Evolutionary conservation across 2,113 vertebrate genomes (phyloP), one percentile per base, ranked within the genome.

Genomic region (Alligator sinensis): DNA sequence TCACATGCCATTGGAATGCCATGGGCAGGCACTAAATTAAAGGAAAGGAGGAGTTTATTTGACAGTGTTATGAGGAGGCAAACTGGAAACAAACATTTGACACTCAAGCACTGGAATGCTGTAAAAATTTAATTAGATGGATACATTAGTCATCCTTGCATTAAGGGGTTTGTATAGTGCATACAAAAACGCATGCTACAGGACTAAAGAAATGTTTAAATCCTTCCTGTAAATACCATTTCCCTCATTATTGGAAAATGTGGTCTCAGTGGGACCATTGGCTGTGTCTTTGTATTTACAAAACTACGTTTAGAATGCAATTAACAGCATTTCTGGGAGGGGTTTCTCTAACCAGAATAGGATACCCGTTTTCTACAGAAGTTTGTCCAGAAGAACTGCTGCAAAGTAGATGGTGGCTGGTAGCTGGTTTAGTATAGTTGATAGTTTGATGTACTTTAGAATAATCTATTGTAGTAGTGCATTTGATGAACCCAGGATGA

Each of bases 41-140:
- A 80, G 88, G 94, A 85, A 84, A 83, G 64, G 76, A 91, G 89
- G 96, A 94, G 95, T 97, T 97, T 96, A 95, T 91, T 97, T 97
- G 98, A 98, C 98, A 97, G 96, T 94, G 82, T 98, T 98, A 98
- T 70, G 94, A 95, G 97, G 88, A 97, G 94, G 96, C 97, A 97
- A 97, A 97, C 97, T 97, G 92, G 95, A 97, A 96, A 97, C 96
- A 98, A 98, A 97, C 94, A 98, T 98, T 98, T 97, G 98, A 98
- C 98, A 97, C 95, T 98, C 97, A 95, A 94, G 96, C 5, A 15
- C 91, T 97, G 98, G 98, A 98, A 98, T 98, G 98, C 94, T 97
- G 97, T 98, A 98, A 98, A 98, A 98, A 96, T 98, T 98, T 98
- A 98, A 98, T 98, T 98, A 98, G 98, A 96, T 97, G 96, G 94